Evolutionary conservation across 2,113 vertebrate genomes (phyloP).

Genomic region (Myiagra hebetior): DNA sequence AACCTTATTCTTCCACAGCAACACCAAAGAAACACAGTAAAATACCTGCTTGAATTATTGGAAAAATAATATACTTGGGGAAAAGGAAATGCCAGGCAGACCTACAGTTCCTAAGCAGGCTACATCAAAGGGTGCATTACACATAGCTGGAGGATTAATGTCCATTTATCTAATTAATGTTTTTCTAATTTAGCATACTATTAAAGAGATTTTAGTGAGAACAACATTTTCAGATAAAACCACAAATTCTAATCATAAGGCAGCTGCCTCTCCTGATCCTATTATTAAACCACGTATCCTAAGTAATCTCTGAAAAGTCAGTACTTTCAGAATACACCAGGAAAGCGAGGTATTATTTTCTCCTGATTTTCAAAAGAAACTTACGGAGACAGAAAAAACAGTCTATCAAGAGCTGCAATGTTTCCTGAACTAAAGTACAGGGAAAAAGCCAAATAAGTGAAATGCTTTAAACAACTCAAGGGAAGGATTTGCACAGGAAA

Average conservation of each 20-base stretch:
- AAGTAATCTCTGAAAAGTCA: background rate
- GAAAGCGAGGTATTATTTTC: background rate
- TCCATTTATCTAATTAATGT: conserved; percentile 68
- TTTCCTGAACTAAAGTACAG: background rate
- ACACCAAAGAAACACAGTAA: background rate
- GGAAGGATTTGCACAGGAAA: background rate
- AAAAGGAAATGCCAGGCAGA: background rate
- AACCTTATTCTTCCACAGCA: conserved; percentile 5
- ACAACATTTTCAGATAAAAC: conserved; percentile 42
- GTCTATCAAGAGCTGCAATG: background rate
- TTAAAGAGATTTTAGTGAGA: conserved; percentile 37
- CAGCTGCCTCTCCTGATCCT: conserved; percentile 55
- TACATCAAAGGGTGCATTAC: conserved; percentile 37
- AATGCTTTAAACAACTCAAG: background rate
- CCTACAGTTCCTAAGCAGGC: background rate
- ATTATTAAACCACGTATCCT: conserved; percentile 60
- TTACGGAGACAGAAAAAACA: background rate
- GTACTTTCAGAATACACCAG: background rate
- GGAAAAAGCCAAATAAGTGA: background rate
- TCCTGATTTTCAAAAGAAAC: background rate
- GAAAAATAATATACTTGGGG: background rate
- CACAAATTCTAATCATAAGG: conserved; percentile 34
- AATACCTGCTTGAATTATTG: conserved; percentile 16
- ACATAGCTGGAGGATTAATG: conserved; percentile 44
- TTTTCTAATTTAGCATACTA: conserved; percentile 65